Conservation (phyloP, 2,113 vertebrate genomes). For the Neofelis nebulosa region DNA sequence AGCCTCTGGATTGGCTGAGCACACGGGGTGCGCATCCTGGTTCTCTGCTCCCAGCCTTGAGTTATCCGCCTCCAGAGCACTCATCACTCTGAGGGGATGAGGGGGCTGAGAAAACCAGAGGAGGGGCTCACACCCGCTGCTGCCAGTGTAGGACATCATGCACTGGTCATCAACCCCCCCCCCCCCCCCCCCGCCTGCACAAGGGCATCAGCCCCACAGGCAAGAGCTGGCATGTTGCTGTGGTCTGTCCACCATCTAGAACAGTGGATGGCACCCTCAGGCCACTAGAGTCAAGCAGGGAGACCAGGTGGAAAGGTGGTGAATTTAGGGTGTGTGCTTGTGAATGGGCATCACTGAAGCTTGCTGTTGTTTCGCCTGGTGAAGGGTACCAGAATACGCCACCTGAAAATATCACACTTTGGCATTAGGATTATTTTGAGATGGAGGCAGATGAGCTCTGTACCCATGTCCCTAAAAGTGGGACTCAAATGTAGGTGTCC, state of each 20-base stretch:
- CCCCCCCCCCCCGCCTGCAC: too few relatives aligned
- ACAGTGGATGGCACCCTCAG: neutral
- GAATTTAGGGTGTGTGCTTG: neutral
- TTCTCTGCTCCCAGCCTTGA: neutral
- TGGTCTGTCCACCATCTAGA: neutral
- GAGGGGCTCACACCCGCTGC: neutral
- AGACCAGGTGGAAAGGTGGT: neutral
- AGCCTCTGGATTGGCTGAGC: neutral
- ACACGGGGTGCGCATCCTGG: neutral
- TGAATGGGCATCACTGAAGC: neutral
- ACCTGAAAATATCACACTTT: fast-evolving
- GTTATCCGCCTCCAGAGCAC: neutral
- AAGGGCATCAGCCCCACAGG: neutral
- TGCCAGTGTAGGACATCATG: too few relatives aligned
- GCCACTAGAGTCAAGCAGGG: neutral
- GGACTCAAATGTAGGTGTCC: neutral
- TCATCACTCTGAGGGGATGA: too few relatives aligned
- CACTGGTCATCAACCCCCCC: neutral
- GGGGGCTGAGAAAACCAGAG: neutral
- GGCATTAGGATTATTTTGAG: neutral
- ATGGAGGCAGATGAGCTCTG: neutral
- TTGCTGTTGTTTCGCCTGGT: too few relatives aligned
- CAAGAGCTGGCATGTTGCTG: neutral
- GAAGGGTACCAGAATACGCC: neutral
- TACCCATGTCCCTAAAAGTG: neutral